A percentile compares a stretch with the other conserved stretches of the same genome.
These are phyloP conservation scores for Sebastes reedi DNA, from an alignment of 2,797 vertebrate species.

Conservation along the genomic window DNA sequence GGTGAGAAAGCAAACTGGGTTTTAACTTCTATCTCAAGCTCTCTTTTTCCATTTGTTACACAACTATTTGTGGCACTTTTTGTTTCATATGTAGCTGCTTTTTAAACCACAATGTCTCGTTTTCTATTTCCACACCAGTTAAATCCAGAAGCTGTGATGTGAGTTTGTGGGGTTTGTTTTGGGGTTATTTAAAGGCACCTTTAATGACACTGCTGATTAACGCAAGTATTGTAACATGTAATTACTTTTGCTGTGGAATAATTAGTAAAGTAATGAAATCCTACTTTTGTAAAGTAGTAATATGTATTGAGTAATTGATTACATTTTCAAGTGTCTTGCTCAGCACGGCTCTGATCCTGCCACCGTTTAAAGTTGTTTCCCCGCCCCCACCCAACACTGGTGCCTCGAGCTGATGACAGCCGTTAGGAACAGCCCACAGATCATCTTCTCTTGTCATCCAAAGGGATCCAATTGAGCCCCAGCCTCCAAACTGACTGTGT, in stretches of 20 bases:
- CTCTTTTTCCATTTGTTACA: neutral
- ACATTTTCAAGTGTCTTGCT: slow-evolving; percentile 3
- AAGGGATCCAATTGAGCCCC: neutral
- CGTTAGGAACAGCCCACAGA: slow-evolving; percentile 37
- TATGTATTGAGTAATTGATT: neutral
- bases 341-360: neutral
- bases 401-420: slow-evolving; percentile 31
- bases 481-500: neutral
- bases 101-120: neutral
- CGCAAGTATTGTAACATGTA: neutral
- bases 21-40: no score
- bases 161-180: neutral
- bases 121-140: neutral
- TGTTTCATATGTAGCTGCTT: neutral
- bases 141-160: neutral
- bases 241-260: neutral
- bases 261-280: neutral
- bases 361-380: neutral
- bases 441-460: slow-evolving; percentile 36
- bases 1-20: neutral
- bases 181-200: neutral
- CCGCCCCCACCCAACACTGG: neutral
- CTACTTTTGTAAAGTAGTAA: neutral
- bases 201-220: neutral
- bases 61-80: neutral